phyloP scores from a whole-genome alignment of 2,113 vertebrate genomes.

The Serilophus lunatus region DNA sequence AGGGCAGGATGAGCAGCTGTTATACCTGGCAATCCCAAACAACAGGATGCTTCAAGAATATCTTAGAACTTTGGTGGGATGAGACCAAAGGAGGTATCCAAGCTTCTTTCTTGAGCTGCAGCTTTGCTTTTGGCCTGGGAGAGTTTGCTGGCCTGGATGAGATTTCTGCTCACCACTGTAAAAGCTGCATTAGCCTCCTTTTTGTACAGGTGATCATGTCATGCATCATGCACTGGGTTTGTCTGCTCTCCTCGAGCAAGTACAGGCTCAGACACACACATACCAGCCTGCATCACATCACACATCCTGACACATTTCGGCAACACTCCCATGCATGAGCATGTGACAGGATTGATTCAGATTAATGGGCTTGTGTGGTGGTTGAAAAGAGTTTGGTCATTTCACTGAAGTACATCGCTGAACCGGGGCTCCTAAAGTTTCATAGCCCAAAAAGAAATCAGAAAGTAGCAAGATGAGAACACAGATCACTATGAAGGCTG shows the following conservation, averaged over 20 bases:
- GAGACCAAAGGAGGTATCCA: neutral
- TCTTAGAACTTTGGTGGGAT: neutral
- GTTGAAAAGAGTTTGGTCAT: neutral
- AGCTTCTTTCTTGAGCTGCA: neutral
- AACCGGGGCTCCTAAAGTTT: neutral
- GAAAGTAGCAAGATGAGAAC: neutral
- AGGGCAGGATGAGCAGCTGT: neutral
- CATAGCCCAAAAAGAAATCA: neutral
- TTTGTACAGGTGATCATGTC: neutral
- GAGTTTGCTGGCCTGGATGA: neutral
- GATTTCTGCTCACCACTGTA: fast-evolving
- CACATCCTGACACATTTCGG: neutral
- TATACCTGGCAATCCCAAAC: neutral
- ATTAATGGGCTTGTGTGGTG: neutral
- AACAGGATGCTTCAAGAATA: neutral
- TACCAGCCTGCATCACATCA: neutral
- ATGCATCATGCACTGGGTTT: neutral
- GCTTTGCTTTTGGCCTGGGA: neutral
- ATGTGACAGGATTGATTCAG: fast-evolving
- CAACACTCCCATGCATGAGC: neutral
- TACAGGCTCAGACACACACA: neutral
- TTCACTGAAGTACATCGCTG: neutral
- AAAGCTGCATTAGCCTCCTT: neutral
- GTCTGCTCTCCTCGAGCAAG: neutral
- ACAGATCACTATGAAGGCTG: neutral